A percentile compares a stretch with the other conserved stretches of the same genome.
Conservation (phyloP, 1,140 invertebrate genomes). For the Euglossa dilemma region DNA sequence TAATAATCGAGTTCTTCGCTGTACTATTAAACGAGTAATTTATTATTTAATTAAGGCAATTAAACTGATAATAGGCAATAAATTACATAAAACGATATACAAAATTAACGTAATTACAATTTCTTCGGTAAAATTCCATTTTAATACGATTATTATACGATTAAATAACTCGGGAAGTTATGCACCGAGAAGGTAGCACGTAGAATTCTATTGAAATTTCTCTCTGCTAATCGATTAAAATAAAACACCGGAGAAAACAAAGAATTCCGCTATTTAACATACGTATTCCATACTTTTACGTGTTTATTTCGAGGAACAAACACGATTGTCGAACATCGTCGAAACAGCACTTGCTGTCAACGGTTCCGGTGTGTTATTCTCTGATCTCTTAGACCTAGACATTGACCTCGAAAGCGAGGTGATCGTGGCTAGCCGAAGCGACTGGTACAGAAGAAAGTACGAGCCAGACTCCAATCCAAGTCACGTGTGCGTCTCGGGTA, state of each 20-base stretch:
- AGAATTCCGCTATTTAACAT: neutral
- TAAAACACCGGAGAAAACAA: too few relatives aligned
- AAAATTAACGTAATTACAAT: too few relatives aligned
- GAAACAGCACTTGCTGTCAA: neutral
- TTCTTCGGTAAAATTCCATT: too few relatives aligned
- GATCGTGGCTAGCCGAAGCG: conserved; percentile 46
- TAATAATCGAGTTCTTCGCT: too few relatives aligned
- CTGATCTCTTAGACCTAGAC: conserved; percentile 60
- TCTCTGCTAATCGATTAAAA: neutral
- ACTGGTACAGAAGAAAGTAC: conserved; percentile 68
- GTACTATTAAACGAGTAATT: too few relatives aligned
- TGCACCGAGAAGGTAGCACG: too few relatives aligned
- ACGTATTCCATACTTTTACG: neutral
- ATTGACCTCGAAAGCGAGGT: conserved; percentile 76
- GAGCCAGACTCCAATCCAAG: conserved; percentile 26
- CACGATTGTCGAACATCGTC: neutral
- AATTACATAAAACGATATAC: too few relatives aligned
- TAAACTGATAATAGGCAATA: too few relatives aligned
- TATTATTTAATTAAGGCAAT: too few relatives aligned
- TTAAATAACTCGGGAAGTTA: too few relatives aligned
- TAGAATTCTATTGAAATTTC: too few relatives aligned
- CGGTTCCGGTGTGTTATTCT: neutral
- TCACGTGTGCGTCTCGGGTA: neutral
- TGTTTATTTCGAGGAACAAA: neutral
- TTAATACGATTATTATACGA: too few relatives aligned